These are phyloP conservation scores for Eristalinus sepulchralis DNA, from an alignment of 2,888 invertebrate genomes.

Conservation along the genomic window DNA sequence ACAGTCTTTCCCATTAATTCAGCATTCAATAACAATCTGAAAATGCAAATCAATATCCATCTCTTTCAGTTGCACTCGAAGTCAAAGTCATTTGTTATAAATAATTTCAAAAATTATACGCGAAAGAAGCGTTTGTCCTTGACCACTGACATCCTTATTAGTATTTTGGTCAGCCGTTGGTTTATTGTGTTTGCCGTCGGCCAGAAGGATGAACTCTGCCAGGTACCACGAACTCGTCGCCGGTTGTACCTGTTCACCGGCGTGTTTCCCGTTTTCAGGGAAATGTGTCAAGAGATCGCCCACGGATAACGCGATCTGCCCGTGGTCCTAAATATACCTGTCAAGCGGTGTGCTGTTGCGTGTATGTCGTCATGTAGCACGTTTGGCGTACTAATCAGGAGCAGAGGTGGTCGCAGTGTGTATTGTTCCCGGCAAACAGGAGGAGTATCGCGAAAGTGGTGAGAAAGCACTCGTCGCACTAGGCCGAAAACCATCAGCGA, in stretches of 20 bases:
- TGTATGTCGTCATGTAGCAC: constrained; percentile 32
- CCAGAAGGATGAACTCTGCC: constrained; percentile 33
- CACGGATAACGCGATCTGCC: constrained; percentile 16
- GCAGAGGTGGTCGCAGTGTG: constrained; percentile 8
- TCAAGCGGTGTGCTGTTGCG: constrained; percentile 6
- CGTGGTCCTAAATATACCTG: constrained; percentile 42
- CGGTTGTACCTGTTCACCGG: background rate
- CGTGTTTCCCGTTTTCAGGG: constrained; percentile 3
- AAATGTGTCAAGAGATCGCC: constrained; percentile 46
- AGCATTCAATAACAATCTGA: constrained; percentile 2
- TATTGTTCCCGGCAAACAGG: background rate
- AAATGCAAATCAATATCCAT: constrained; percentile 20
- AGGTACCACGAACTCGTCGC: background rate
- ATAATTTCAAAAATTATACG: constrained; percentile 15
- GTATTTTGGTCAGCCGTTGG: constrained; percentile 49
- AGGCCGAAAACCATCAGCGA: background rate
- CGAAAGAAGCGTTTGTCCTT: constrained; percentile 38
- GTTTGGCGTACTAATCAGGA: constrained; percentile 38
- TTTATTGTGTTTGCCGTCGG: constrained; percentile 20
- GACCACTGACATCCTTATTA: constrained; percentile 43
- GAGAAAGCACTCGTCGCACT: background rate
- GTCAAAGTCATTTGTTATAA: constrained; percentile 22
- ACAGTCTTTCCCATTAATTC: constrained; percentile 11
- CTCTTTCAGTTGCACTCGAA: background rate
- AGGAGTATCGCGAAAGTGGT: background rate